These are phyloP conservation scores for Holacanthella duospinosa DNA, from an alignment of 2,888 invertebrate genomes.

Conservation along the genomic window DNA sequence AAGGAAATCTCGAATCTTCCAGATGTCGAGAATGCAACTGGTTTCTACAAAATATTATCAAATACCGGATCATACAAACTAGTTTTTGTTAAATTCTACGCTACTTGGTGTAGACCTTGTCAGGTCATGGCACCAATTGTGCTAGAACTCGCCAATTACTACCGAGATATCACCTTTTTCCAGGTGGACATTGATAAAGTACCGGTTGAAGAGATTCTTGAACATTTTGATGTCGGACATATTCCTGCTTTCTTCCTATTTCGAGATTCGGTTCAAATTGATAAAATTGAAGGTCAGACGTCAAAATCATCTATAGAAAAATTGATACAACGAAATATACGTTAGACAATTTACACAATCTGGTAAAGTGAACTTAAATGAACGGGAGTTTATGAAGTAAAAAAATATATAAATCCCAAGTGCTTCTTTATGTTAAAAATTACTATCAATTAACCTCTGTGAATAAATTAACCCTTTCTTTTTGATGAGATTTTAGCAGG, in stretches of 20 bases:
- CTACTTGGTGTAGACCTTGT: background rate
- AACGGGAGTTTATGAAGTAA: too few relatives aligned
- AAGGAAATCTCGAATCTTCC: background rate
- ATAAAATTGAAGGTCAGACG: background rate
- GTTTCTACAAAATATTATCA: background rate
- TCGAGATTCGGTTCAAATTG: background rate
- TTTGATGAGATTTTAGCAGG: background rate
- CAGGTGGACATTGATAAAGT: background rate
- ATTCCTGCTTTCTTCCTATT: background rate
- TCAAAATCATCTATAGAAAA: background rate
- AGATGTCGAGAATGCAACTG: background rate
- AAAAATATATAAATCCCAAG: too few relatives aligned
- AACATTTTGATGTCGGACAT: background rate
- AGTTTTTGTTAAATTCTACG: background rate
- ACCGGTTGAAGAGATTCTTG: background rate
- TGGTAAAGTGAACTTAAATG: too few relatives aligned
- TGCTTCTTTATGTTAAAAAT: background rate
- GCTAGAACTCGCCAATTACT: background rate
- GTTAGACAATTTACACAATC: background rate
- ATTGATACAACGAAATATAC: background rate
- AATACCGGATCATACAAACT: background rate
- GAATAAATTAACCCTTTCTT: constrained; percentile 9
- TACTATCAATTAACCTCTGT: too few relatives aligned
- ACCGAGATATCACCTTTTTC: background rate
- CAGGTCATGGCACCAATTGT: background rate